Base-by-base conservation (phyloP, 2,797 vertebrate species). In the Lacerta agilis region DNA sequence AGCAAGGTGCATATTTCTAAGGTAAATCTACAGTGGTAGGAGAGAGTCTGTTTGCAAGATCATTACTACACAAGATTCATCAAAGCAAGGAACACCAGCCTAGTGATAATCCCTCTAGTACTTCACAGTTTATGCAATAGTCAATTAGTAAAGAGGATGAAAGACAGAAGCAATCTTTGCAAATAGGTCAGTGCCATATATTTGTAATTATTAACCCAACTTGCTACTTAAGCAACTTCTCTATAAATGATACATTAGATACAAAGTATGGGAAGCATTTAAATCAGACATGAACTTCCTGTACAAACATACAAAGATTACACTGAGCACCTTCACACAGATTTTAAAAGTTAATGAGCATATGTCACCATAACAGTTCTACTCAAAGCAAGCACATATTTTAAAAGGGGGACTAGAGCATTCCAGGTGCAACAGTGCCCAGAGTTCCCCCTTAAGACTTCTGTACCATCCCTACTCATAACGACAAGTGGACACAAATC, bases 141-240 rank as follows among this genome's bases (percentile, higher is more conserved):
- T 93, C 94, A 95, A 94, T 95, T 95, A 96, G 94, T 94, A 94
- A 96, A 96, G 95, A 96, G 94, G 95, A 95, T 96, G 94, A 95
- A 95, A 94, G 93, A 92, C 88, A 90, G 86, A 5, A 94, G 86
- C 94, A 88, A 90, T 93, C 94, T 96, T 95, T 91, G 88, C 92
- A 96, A 95, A 95, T 96, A 96, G 95, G 95, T 95, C 95, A 95
- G 90, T 79, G 94, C 79, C 92, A n/a, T 94, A 92, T 95, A 94
- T 95, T 94, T 96, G 82, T 84, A 93, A 92, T 89, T 88, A 92
- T 85, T 93, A 94, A 92, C 89, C 71, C 81, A 90, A 67, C 67
- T 85, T 93, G 91, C 38, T 91, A 82, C 88, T 89, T 92, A 87
- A 92, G 86, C 86, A 93, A 91, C 85, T 92, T 94, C 75, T 82